Base-by-base conservation (phyloP, 2,797 vertebrate species). In the Sebastiscus albofasciatus region DNA sequence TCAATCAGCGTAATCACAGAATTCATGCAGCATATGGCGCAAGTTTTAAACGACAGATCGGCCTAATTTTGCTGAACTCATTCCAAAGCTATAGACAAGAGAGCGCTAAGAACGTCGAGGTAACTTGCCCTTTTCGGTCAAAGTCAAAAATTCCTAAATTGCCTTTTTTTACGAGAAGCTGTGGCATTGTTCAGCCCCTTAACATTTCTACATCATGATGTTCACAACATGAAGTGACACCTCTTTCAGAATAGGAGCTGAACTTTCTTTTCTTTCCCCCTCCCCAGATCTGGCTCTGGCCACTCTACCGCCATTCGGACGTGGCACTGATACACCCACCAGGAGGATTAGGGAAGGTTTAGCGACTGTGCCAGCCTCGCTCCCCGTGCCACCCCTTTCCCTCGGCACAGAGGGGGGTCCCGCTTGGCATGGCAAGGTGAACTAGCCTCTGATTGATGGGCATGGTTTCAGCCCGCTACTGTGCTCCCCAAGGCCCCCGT, bases 401-500 rank as follows among this genome's bases (percentile, higher is more conserved):
- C 88, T 87, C 81, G 66, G 89, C 89, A 87, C 92, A 86, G 89
- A 93, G 87, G 90, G 92, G 90, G 92, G 92, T 94, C 93, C 91
- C 92, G 72, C 90, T 93, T 95, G 95, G 94, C 94, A 94, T 89
- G 91, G 88, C 91, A 94, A 94, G 93, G 93, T 95, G 95, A 96
- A 96, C 95, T 95, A 96, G 93, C 94, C 93, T 90, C 95, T 96
- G 95, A 96, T 96, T 96, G 94, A 96, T 96, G 94, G 94, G 95
- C 95, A 96, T 69, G 86, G 90, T 93, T 94, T 95, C 95, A 94
- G 94, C 91, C 81, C 75, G 80, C 89, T 88, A 92, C 90, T 90
- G 89, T 91, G 91, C 91, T 93, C 94, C 94, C 95, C 75, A 89
- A 93, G 89, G 93, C 91, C 62, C 91, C 91, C 52, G 77, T 88